These are phyloP conservation scores for Eueremaeus valkanovi DNA, from an alignment of 2,888 invertebrate species.

Conservation along the genomic window DNA sequence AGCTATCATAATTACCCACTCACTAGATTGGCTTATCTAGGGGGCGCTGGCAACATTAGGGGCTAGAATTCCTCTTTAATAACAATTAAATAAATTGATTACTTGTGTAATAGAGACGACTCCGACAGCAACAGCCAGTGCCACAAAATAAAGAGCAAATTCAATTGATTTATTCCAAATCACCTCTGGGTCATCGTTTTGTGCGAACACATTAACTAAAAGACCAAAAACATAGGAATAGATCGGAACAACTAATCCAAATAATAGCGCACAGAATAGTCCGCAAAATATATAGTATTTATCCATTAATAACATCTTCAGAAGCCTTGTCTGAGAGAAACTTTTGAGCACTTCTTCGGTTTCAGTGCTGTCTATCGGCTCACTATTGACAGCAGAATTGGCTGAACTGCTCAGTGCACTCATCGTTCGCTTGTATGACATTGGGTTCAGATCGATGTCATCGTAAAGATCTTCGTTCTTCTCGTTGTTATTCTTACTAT, in stretches of 20 bases:
- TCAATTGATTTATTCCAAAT: slow-evolving; percentile 54
- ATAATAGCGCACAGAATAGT: slow-evolving; percentile 64
- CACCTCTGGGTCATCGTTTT: slow-evolving; percentile 53
- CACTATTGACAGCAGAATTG: not conserved
- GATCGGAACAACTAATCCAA: slow-evolving; percentile 29
- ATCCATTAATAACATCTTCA: slow-evolving; percentile 34
- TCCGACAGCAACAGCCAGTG: slow-evolving; percentile 64
- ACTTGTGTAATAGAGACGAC: slow-evolving; percentile 63
- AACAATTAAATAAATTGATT: no score
- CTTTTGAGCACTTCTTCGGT: not conserved
- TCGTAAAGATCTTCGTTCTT: not conserved
- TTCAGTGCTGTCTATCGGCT: slow-evolving; percentile 2
- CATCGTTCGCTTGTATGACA: not conserved
- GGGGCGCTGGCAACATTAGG: slow-evolving; percentile 4
- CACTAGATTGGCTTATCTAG: no score
- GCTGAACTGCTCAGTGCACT: not conserved
- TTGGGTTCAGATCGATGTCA: not conserved
- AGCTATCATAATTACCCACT: no score
- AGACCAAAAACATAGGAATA: slow-evolving; percentile 41
- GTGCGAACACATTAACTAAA: slow-evolving; percentile 54
- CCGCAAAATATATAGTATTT: slow-evolving; percentile 61
- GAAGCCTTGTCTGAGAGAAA: slow-evolving; percentile 8
- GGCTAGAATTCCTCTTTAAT: no score
- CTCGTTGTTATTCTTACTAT: not conserved
- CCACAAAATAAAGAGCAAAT: slow-evolving; percentile 64